Conservation (phyloP, 2,113 vertebrate genomes). For the Chinchilla lanigera region DNA sequence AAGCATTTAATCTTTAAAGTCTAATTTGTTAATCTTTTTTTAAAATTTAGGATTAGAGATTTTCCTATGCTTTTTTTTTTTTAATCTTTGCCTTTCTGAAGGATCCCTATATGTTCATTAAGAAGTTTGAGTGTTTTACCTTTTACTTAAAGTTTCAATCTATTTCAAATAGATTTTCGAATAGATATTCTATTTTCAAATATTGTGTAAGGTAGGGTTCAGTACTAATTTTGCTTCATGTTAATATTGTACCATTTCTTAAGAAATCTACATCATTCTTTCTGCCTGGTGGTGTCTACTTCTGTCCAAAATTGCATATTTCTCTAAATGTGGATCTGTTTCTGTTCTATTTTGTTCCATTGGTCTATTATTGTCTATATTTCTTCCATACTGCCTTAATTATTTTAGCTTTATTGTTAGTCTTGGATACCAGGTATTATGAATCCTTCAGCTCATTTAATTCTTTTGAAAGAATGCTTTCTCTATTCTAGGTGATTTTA, state of each 20-base stretch:
- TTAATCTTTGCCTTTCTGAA: background rate
- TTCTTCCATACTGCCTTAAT: background rate
- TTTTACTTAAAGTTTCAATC: background rate
- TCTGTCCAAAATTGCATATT: background rate
- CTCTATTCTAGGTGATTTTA: background rate
- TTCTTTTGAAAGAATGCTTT: background rate
- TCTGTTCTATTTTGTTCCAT: background rate
- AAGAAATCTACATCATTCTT: background rate
- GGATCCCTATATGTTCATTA: background rate
- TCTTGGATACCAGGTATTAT: background rate
- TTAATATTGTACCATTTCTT: background rate
- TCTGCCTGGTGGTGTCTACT: background rate
- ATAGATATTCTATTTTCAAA: too few relatives aligned
- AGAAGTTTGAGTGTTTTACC: background rate
- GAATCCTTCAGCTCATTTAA: background rate
- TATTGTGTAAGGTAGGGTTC: background rate
- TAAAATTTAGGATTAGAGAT: background rate
- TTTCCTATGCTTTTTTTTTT: background rate
- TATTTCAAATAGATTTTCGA: background rate
- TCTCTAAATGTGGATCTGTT: background rate
- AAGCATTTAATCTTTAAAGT: background rate
- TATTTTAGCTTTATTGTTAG: background rate
- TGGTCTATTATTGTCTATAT: background rate
- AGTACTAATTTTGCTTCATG: background rate
- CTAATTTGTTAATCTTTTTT: background rate